These are phyloP conservation scores for Otus sunia DNA, from an alignment of 2,113 vertebrate genomes.

Conservation along the genomic window DNA sequence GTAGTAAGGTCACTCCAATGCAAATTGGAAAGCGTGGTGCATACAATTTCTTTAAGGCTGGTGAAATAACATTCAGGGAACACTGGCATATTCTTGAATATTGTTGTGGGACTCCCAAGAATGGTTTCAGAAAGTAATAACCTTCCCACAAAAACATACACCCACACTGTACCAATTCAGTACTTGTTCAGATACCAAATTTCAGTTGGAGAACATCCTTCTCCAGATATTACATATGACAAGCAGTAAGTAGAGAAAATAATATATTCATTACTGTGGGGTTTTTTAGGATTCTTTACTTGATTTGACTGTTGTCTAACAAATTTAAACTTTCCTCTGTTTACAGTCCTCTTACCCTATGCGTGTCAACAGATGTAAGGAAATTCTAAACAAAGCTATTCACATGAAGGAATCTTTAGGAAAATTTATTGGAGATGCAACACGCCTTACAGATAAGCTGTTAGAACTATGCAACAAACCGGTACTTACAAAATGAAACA, in stretches of 20 bases:
- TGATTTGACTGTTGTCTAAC: background rate
- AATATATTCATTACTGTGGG: background rate
- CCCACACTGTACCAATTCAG: rapidly evolving
- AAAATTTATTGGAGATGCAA: slow-evolving; percentile 94
- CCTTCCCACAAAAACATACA: too few species aligned
- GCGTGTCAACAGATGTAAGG: slow-evolving; percentile 93
- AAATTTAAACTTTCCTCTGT: background rate
- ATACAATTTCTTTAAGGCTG: background rate
- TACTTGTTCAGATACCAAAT: background rate
- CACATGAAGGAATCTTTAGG: slow-evolving; percentile 87
- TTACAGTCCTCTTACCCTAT: slow-evolving; percentile 91
- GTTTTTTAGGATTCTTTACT: background rate
- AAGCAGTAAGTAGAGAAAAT: background rate
- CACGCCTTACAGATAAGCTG: slow-evolving; percentile 91
- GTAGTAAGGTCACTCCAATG: background rate
- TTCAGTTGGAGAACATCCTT: background rate
- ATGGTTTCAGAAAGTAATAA: background rate
- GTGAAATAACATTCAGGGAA: background rate
- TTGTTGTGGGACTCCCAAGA: background rate
- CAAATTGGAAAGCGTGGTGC: background rate
- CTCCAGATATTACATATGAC: background rate
- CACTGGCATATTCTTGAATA: background rate
- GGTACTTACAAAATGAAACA: slow-evolving; percentile 66
- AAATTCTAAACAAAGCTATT: slow-evolving; percentile 91
- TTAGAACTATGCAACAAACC: slow-evolving; percentile 95